These are phyloP conservation scores for Popillia japonica DNA, from an alignment of 1,140 invertebrate species.

Conservation along the genomic window DNA sequence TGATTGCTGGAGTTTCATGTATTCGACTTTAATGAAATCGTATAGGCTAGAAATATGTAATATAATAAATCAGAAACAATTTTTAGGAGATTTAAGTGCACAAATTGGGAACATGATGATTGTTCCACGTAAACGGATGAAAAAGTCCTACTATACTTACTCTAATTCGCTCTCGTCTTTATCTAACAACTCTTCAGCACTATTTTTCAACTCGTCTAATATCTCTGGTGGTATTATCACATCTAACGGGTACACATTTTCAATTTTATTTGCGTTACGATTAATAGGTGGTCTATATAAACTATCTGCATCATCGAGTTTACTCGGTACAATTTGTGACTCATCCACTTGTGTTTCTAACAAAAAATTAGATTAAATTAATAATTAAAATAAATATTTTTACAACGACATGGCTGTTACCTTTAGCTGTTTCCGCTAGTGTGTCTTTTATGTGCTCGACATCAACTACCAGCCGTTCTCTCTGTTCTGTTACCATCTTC, in stretches of 20 bases:
- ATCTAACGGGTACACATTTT: conserved; percentile 62
- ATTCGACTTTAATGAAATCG: conserved; percentile 35
- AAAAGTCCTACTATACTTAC: conserved; percentile 22
- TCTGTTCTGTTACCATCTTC: conserved; percentile 62
- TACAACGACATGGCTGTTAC: conserved; percentile 58
- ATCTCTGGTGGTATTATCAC: conserved; percentile 61
- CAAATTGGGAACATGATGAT: conserved; percentile 12
- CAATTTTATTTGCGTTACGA: conserved; percentile 58
- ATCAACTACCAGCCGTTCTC: conserved; percentile 62
- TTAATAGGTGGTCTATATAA: conserved; percentile 61
- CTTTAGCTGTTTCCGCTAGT: conserved; percentile 61
- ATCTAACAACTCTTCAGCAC: conserved; percentile 52
- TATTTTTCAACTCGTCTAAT: conserved; percentile 57
- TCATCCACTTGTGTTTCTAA: conserved; percentile 48
- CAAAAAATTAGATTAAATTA: conserved; percentile 38
- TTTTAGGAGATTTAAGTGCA: conserved; percentile 40
- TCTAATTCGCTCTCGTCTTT: conserved; percentile 50
- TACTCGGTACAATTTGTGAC: conserved; percentile 28
- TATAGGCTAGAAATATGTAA: conserved; percentile 27
- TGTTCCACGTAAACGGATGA: background rate
- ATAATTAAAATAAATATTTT: conserved; percentile 33
- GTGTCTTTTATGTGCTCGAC: conserved; percentile 61
- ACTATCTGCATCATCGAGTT: conserved; percentile 46
- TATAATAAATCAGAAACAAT: background rate
- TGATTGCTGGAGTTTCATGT: conserved; percentile 35